Conservation (phyloP, 2,888 invertebrate genomes). For the Scaptomyza polygonia region DNA sequence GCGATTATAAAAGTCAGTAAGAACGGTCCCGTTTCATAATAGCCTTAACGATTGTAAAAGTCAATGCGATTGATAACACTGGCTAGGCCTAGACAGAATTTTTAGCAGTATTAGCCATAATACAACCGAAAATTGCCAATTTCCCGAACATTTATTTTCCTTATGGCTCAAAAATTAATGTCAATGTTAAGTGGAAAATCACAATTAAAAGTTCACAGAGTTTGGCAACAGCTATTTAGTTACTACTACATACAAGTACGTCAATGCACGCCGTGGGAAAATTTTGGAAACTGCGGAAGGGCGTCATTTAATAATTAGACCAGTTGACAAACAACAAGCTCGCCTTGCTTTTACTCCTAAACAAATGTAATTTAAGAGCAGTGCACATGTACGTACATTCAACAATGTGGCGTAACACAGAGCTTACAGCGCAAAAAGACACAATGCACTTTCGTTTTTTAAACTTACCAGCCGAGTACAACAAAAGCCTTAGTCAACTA, state of each 20-base stretch:
- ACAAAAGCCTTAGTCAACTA: conserved; percentile 56
- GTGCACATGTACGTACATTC: conserved; percentile 12
- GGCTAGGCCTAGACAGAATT: neutral
- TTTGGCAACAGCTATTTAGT: neutral
- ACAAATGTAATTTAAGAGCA: conserved; percentile 54
- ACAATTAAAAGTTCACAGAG: neutral
- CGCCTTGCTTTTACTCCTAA: conserved; percentile 27
- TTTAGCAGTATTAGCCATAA: no score
- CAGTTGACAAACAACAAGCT: conserved; percentile 22
- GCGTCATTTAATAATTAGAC: conserved; percentile 60
- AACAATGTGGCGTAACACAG: conserved; percentile 50
- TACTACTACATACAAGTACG: conserved; percentile 14
- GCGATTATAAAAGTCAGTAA: conserved; percentile 5
- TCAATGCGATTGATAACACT: neutral
- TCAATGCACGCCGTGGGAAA: conserved; percentile 65
- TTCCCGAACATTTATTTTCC: neutral
- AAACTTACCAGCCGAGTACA: conserved; percentile 27
- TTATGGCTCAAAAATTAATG: conserved; percentile 17
- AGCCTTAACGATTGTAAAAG: no score
- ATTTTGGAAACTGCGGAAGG: conserved; percentile 59
- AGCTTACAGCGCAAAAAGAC: conserved; percentile 31
- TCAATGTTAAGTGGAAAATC: conserved; percentile 47
- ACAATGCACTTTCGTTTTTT: conserved; percentile 67
- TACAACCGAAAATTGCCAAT: neutral
- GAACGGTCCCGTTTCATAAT: no score